Evolutionary conservation across 1,140 invertebrate species (phyloP), one percentile per base, ranked within the genome.

Genomic region (Samia ricini): DNA sequence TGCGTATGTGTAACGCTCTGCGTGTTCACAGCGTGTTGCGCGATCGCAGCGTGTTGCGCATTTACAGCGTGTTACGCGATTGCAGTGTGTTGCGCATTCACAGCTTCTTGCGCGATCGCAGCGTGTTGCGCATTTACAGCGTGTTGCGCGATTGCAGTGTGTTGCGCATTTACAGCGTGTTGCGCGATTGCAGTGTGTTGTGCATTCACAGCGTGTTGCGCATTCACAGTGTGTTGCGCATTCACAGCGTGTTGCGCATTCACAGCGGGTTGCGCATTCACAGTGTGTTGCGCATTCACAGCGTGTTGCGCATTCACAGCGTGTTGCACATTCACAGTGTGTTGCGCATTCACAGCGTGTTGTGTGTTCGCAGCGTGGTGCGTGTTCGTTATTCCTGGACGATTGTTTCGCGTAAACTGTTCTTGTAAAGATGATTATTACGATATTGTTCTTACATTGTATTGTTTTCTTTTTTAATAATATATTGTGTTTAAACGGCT

Each of bases 391-490:
- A n/a, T n/a, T 8, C 5, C 6, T 50, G 4, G n/a, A 6, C 49
- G 48, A 4, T 50, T n/a, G 49, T 1, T 7, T 21, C 56, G 23
- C 12, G 20, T 54, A 18, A 19, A 56, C 54, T 70, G 74, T 71
- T 73, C 73, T n/a, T 84, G 77, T 82, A 79, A 77, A 81, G 69
- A 74, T 84, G 76, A 84, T 75, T 85, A 78, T 42, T 80, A 84
- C 85, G 84, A 85, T 85, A 85, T 82, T 78, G 77, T 85, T 88
- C 83, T 80, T 87, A 81, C 83, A 88, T 81, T 84, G 83, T 85
- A 84, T 85, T 85, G 80, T 85, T 88, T 88, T 83, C 81, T 88
- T 88, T 85, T 88, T 83, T 85, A 85, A 83, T 88, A 88, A 88
- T 88, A 88, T 88, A 88, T 88, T 85, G 82, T 85, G 83, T 88